phyloP scores from a whole-genome alignment of 2,113 vertebrate genomes.

The Pionites leucogaster region DNA sequence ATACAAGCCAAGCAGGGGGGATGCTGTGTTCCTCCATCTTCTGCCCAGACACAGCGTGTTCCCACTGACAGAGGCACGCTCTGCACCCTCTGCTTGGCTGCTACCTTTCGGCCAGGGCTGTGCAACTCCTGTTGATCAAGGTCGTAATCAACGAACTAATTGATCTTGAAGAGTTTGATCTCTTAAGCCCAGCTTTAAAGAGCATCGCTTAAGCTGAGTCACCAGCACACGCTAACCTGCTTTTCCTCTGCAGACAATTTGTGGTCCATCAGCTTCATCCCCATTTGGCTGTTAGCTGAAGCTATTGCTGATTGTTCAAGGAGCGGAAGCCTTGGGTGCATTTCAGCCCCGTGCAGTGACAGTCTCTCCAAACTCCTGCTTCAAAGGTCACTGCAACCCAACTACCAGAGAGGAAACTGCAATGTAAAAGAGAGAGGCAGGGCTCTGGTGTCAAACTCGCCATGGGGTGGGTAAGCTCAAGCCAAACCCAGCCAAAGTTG shows the following conservation, averaged over 20 bases:
- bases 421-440: rapidly evolving
- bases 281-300: not conserved
- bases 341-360: not conserved
- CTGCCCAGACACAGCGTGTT: rapidly evolving
- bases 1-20: rapidly evolving
- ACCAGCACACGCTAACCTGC: not conserved
- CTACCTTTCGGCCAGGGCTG: rapidly evolving
- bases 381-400: not conserved
- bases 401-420: not conserved
- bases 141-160: not conserved
- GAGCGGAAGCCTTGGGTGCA: not conserved
- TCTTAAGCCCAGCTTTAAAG: not conserved
- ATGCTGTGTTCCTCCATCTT: not conserved
- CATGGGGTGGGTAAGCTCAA: rapidly evolving
- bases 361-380: not conserved
- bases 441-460: no score
- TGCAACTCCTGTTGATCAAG: not conserved
- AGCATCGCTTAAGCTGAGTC: not conserved
- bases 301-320: not conserved
- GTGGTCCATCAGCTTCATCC: not conserved
- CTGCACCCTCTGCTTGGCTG: not conserved
- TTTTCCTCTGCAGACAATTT: not conserved
- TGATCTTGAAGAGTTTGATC: not conserved
- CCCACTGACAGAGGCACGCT: rapidly evolving
- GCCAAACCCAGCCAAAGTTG: not conserved